Evolutionary conservation across 35 echinoderm and acorn worm species (phyloP), one percentile per base, ranked within the genome.

Genomic region (Ophiothrix spiculata): DNA sequence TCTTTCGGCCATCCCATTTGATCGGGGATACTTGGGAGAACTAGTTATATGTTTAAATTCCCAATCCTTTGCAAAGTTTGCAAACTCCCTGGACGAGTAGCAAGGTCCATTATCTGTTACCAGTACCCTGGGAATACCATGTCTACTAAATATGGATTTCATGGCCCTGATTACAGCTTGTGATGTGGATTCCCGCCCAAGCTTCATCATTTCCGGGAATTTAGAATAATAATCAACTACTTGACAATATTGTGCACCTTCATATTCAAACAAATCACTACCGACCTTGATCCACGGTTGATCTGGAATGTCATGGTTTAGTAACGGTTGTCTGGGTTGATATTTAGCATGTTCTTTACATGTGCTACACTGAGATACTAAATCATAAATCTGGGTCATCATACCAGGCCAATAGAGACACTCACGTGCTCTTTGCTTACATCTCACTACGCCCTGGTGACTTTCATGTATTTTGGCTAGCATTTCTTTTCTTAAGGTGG

Each of bases 331-430:
- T 33, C 87, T 90, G 0, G 56, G 60, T 23, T 94, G 92, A 60
- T 75, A 82, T 2, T 49, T 80, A 56, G 38, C 78, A 31, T 86
- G 31, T 1, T 76, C 36, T 32, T 35, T 36, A 83, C 87, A 90
- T n/a, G 74, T 36, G 40, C 90, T 56, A 82, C 92, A 94, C 40
- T 25, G 73, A 28, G 85, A 78, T 19, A 90, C 81, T 23, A 75
- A 83, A 69, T 90, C 38, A 25, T 81, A 86, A 11, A 94, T 0
- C 40, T 90, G 35, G 0, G 56, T 42, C 32, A 39, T 84, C 83
- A 90, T 84, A 28, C 81, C 79, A 39, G 91, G 80, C 91, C 87
- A 93, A 49, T 85, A 89, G 32, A 93, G 37, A 42, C 91, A 93
- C 74, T 90, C 87, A 41, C 82, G 21, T 40, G 91, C 91, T 32